Conservation (phyloP, 2,888 invertebrate species). For the Dyspetes luteomarginatus region DNA sequence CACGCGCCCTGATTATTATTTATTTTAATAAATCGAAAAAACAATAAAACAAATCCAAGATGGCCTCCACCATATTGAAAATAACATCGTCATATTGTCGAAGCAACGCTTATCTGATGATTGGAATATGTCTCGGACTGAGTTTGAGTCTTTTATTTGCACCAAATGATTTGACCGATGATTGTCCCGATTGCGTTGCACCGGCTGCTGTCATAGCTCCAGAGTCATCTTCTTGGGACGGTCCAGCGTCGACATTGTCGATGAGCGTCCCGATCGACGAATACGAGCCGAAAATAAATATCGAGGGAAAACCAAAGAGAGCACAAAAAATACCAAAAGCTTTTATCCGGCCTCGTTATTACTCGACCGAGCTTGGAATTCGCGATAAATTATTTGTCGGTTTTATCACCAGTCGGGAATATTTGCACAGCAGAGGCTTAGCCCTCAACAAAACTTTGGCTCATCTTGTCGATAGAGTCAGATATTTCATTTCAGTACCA, state of each 20-base stretch:
- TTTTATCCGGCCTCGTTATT: constrained; percentile 94
- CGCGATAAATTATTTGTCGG: constrained; percentile 94
- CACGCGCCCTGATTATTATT: too few species aligned
- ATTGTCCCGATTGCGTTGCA: constrained; percentile 65
- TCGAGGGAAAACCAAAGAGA: constrained; percentile 83
- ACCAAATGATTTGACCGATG: constrained; percentile 83
- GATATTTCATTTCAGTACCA: constrained; percentile 89
- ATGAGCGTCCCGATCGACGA: constrained; percentile 82
- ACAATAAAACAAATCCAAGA: too few species aligned
- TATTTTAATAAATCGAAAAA: too few species aligned
- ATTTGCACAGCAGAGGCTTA: constrained; percentile 89
- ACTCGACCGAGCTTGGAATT: constrained; percentile 97
- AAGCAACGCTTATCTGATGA: constrained; percentile 86
- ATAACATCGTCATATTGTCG: constrained; percentile 78
- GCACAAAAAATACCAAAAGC: constrained; percentile 85
- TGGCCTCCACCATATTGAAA: constrained; percentile 71
- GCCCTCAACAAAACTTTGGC: constrained; percentile 96
- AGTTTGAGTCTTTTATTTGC: constrained; percentile 85
- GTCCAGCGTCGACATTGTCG: too few species aligned
- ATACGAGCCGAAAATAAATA: constrained; percentile 83
- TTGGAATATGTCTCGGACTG: constrained; percentile 85
- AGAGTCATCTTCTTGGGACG: too few species aligned
- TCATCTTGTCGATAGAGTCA: constrained; percentile 92
- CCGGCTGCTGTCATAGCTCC: too few species aligned
- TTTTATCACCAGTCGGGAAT: constrained; percentile 91